phyloP scores from a whole-genome alignment of 2,113 vertebrate genomes.

The Mesitornis unicolor region DNA sequence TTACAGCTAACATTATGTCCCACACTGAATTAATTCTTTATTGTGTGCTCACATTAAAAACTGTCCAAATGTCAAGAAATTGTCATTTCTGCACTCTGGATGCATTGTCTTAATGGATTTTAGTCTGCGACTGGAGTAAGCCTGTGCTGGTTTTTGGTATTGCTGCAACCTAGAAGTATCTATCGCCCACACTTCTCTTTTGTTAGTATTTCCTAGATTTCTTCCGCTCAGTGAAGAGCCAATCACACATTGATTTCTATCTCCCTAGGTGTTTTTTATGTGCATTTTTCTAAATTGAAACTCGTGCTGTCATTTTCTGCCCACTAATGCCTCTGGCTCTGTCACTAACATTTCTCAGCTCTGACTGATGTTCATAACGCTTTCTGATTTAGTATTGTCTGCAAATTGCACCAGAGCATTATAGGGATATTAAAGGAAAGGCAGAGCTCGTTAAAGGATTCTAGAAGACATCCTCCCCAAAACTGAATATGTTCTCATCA shows the following conservation, averaged over 20 bases:
- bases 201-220: not conserved
- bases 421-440: not conserved
- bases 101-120: not conserved
- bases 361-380: not conserved
- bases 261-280: not conserved
- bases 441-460: not conserved
- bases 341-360: not conserved
- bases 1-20: slow-evolving; percentile 11
- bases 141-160: not conserved
- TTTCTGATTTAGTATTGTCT: slow-evolving; percentile 26
- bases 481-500: not conserved
- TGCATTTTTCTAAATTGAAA: slow-evolving; percentile 5
- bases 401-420: slow-evolving; percentile 11
- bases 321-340: not conserved
- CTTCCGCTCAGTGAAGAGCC: not conserved
- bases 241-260: not conserved
- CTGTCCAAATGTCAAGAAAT: not conserved
- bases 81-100: not conserved
- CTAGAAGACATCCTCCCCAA: not conserved
- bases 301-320: slow-evolving; percentile 13
- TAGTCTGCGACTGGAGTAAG: not conserved
- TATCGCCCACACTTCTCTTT: not conserved
- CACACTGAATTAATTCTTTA: not conserved
- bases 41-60: not conserved
- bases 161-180: not conserved